Base-by-base conservation (phyloP, 35 echinoderm and acorn worm species). In the Heliocidaris tuberculata region DNA sequence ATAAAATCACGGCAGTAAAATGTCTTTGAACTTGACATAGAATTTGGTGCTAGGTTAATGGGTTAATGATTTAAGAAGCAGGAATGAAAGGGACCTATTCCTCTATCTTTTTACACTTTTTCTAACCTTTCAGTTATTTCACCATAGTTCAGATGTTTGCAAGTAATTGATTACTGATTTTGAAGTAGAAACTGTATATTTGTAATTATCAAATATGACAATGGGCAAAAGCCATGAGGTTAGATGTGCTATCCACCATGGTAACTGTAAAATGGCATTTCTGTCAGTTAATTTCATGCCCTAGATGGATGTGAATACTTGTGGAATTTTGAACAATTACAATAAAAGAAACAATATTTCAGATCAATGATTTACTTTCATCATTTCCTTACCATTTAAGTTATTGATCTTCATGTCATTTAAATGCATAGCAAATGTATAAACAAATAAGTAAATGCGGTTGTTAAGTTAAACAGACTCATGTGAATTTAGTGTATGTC, bases 341-440 rank as follows among this genome's bases (percentile, higher is more conserved):
- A 78, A 78, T 78, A 78, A 78, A 78, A 78, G 65, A 78, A 78
- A 78, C 65, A n/a, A 78, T 78, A 78, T 78, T 78, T n/a, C 65
- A 78, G 65, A 78, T 27, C 65, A 7, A 24, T 78, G 27, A 78
- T 78, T 78, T 12, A 17, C 65, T 27, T n/a, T 9, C 65, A 78
- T 42, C 35, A 42, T 42, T 42, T 42, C 35, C 3, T 42, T 42
- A 42, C 35, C 35, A 42, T 42, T 42, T 42, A 42, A 42, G 35
- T 42, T 42, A 3, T 42, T 42, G 35, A 42, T 42, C 35, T 42
- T 42, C 35, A 42, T 42, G 35, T 3, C 35, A 42, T 42, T 42
- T 0, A 42, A 1, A 42, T 42, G 35, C 35, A 42, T 42, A 42
- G 35, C 35, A 42, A 3, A 42, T 42, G 35, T 3, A 42, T 42